Conservation (phyloP, 2,888 invertebrate species). For the Dysmachus trigonus region DNA sequence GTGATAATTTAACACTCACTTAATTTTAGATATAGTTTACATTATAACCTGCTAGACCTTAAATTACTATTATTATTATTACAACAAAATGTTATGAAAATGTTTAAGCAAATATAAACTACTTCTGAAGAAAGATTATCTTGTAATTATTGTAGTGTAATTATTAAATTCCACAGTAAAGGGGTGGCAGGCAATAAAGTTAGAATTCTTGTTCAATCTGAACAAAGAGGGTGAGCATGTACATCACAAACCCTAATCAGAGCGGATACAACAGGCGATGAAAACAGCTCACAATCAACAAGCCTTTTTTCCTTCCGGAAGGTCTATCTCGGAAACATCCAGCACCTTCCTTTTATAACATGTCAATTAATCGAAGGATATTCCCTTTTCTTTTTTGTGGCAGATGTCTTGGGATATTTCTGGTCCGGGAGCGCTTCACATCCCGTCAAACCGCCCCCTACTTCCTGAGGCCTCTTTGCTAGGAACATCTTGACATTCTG, state of each 20-base stretch:
- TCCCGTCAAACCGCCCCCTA: not conserved
- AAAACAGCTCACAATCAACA: not conserved
- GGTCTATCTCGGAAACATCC: not conserved
- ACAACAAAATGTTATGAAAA: too few species aligned
- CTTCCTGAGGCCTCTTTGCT: not conserved
- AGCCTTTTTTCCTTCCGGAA: not conserved
- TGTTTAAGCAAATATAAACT: too few species aligned
- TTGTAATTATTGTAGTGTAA: not conserved
- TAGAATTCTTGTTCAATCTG: not conserved
- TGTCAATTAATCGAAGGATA: not conserved
- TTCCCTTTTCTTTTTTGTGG: not conserved
- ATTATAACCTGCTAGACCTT: too few species aligned
- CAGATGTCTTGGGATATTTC: not conserved
- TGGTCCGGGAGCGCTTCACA: not conserved
- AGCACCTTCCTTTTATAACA: not conserved
- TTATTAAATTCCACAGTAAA: not conserved
- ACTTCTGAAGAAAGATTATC: too few species aligned
- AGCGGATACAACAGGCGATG: not conserved
- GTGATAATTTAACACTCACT: too few species aligned
- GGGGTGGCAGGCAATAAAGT: not conserved
- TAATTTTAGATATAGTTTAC: too few species aligned
- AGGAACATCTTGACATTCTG: not conserved
- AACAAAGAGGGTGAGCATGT: not conserved
- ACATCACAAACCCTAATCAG: not conserved
- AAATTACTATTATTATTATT: too few species aligned